These are phyloP conservation scores for Eulemur rufifrons DNA, from an alignment of 2,113 vertebrate genomes.

Conservation along the genomic window DNA sequence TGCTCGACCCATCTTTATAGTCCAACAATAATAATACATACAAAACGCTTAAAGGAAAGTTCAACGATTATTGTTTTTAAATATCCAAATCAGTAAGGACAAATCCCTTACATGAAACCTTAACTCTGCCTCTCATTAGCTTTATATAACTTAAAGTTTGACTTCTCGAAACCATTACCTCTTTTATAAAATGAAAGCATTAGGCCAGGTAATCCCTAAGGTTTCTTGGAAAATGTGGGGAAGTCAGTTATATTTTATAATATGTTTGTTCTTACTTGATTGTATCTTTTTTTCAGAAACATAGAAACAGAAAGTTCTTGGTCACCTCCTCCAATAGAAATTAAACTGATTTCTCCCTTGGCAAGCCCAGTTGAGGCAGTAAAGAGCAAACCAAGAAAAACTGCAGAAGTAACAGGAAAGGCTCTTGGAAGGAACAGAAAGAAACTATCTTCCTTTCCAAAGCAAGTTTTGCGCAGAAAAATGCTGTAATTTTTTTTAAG, in stretches of 20 bases:
- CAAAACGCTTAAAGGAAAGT: not conserved
- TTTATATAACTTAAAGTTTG: not conserved
- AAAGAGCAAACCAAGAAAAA: constrained; percentile 80
- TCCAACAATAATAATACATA: not conserved
- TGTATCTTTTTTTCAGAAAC: constrained; percentile 79
- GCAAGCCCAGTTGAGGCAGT: constrained; percentile 83
- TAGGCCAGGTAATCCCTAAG: not conserved
- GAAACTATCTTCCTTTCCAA: constrained; percentile 90
- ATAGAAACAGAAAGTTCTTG: constrained; percentile 78
- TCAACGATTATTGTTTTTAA: not conserved
- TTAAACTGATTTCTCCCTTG: constrained; percentile 92
- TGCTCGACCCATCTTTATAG: not conserved
- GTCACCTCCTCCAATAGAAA: constrained; percentile 86
- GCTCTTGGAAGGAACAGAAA: constrained; percentile 86
- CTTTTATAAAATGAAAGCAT: not conserved
- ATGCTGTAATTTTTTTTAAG: constrained; percentile 89
- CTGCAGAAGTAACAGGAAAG: constrained; percentile 72
- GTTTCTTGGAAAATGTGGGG: not conserved
- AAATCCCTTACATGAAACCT: not conserved
- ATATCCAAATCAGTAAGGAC: not conserved
- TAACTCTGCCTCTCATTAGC: not conserved
- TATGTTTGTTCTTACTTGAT: not conserved
- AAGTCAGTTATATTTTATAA: not conserved
- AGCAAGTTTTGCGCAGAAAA: constrained; percentile 93
- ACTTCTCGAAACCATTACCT: not conserved